Evolutionary conservation across 2,888 invertebrate species (phyloP).

Genomic region (Mongoloraphidia duomilia): DNA sequence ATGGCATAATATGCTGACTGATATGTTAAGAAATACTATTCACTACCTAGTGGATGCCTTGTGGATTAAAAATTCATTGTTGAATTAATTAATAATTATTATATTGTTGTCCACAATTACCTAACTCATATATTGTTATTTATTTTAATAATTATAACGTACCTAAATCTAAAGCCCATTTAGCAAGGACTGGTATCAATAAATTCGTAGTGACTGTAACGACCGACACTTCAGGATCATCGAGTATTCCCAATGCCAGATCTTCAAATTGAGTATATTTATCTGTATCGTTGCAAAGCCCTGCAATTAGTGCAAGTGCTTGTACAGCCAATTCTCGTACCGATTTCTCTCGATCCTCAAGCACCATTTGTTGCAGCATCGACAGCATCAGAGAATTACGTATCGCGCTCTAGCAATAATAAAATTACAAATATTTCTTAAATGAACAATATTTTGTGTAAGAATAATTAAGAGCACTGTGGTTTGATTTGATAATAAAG

Average conservation of each 20-base stretch:
- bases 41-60: too few species aligned
- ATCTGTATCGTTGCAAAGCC: conserved; percentile 47
- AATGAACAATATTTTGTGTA: not conserved
- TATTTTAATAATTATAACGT: conserved; percentile 2
- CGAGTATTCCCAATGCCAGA: conserved; percentile 39
- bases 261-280: conserved; percentile 47
- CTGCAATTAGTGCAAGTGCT: conserved; percentile 43
- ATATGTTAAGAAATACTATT: too few species aligned
- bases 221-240: conserved; percentile 39
- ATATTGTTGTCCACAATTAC: too few species aligned
- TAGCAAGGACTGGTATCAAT: conserved; percentile 45
- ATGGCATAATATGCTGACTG: too few species aligned
- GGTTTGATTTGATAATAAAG: too few species aligned
- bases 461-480: too few species aligned
- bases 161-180: conserved; percentile 39
- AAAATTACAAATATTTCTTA: not conserved
- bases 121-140: too few species aligned
- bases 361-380: conserved; percentile 55
- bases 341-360: conserved; percentile 46
- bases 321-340: conserved; percentile 46
- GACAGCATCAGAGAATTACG: conserved; percentile 53
- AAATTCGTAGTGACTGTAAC: conserved; percentile 35
- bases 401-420: conserved; percentile 34
- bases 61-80: too few species aligned
- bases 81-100: too few species aligned